A percentile compares a stretch with the other conserved stretches of the same genome.
phyloP scores from a whole-genome alignment of 64 coral and sea anemone species.

The Anthopleura sola region DNA sequence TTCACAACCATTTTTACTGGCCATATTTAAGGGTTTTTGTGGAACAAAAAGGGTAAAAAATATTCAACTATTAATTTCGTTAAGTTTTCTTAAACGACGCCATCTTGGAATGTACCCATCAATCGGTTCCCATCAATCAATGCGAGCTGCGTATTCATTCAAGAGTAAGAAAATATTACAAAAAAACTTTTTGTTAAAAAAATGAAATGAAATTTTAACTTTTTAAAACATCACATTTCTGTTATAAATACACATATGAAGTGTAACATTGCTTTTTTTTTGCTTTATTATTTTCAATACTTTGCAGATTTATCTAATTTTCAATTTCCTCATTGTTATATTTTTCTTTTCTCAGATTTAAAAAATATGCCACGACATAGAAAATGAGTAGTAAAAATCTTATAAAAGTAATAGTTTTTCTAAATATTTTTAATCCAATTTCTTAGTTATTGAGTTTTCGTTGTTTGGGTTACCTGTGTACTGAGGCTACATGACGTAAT shows the following conservation, averaged over 20 bases:
- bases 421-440: not conserved
- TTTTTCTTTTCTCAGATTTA: no score
- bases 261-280: no score
- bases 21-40: not conserved
- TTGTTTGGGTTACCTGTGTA: not conserved
- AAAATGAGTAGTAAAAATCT: not conserved
- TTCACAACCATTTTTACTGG: slow-evolving; percentile 14
- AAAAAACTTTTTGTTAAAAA: not conserved
- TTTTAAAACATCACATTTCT: no score
- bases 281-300: no score
- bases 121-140: no score
- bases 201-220: no score
- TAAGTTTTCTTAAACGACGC: not conserved
- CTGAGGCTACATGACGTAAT: not conserved
- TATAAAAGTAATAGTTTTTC: not conserved
- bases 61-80: not conserved
- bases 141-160: not conserved
- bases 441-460: not conserved
- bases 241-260: no score
- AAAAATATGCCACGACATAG: no score
- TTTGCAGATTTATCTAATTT: no score
- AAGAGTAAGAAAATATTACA: not conserved
- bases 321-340: no score
- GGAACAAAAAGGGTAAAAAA: not conserved
- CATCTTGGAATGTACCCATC: not conserved